A percentile compares a stretch with the other conserved stretches of the same genome.
Evolutionary conservation across 2,888 invertebrate species (phyloP).

Genomic region (Chymomyza amoena): DNA sequence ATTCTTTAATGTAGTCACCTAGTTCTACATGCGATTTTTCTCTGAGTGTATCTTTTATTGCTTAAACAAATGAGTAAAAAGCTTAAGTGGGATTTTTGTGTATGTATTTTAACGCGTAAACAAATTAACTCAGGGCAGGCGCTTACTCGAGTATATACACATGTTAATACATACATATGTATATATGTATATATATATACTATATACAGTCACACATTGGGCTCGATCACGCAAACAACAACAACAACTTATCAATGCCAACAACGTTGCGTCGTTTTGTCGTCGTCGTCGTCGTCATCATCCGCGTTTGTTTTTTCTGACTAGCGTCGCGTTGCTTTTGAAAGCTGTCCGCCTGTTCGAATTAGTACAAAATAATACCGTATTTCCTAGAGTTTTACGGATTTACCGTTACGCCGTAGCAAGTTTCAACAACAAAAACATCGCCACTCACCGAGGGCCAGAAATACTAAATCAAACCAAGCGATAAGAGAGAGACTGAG

Average conservation of each 20-base stretch:
- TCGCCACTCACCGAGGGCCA: constrained; percentile 37
- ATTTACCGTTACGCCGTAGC: constrained; percentile 65
- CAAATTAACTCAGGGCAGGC: constrained; percentile 49
- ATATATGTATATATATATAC: background rate
- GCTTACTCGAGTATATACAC: constrained; percentile 35
- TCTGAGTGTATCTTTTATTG: constrained; percentile 34
- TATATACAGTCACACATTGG: background rate
- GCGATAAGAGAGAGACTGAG: background rate
- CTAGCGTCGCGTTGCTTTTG: constrained; percentile 26
- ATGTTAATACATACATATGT: constrained; percentile 11
- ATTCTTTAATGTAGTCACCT: too few relatives aligned
- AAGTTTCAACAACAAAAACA: constrained; percentile 21
- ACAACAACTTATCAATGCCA: constrained; percentile 19
- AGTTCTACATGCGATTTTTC: background rate
- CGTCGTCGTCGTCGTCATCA: background rate
- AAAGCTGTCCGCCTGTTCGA: constrained; percentile 64
- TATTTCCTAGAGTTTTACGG: constrained; percentile 71
- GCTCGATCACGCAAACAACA: background rate
- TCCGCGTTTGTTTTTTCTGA: background rate
- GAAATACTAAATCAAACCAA: too few relatives aligned
- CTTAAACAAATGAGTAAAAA: constrained; percentile 59
- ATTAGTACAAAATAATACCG: constrained; percentile 75
- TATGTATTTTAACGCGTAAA: constrained; percentile 44
- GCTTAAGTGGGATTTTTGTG: constrained; percentile 43
- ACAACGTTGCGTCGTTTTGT: background rate